Base-by-base conservation (phyloP, 2,113 vertebrate species). In the Bambusicola thoracicus region DNA sequence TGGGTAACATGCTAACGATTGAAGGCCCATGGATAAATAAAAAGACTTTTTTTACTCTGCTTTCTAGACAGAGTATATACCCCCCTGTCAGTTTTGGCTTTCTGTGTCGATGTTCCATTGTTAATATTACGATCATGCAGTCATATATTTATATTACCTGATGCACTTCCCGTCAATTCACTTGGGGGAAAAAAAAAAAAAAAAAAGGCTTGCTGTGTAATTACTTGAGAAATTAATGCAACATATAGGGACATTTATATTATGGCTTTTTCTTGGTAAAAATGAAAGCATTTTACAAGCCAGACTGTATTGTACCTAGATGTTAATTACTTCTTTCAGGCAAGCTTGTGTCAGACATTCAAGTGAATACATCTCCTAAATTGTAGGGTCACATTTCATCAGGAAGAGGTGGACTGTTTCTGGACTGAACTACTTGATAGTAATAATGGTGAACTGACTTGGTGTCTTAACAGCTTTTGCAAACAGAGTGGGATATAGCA, bases 151-250 rank as follows among this genome's bases (percentile, higher is more conserved):
- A 32, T 80, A 67, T 61, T 51, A 67, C 20, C 16, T 59, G 61
- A 65, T 72, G 44, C 13, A 20, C 40, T 87, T 89, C 74, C 67
- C 80, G 43, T 61, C 13, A 68, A 61, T 27, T 40, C 9, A 29
- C 74, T 78, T 90, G 70, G 22, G 6, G 8, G 8, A 27, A 51
- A 29, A 55, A 55, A 87, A 90, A 55, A 87, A 90, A 19, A n/a
- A n/a, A 20, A n/a, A 82, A 72, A 56, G 6, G 48, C 43, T 83
- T 89, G 29, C 62, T 79, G 6, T 84, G 34, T 51, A 87, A 63
- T 88, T 74, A 83, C 62, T 73, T 62, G 44, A 82, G 78, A 93
- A 85, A 87, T 92, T 73, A 74, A 34, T 93, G 78, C 38, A 70
- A 51, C 10, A 8, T 49, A 48, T 32, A 44, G 62, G 44, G 66